Evolutionary conservation across 2,113 vertebrate species (phyloP), one percentile per base, ranked within the genome.

Genomic region (Oreochromis spilurus): DNA sequence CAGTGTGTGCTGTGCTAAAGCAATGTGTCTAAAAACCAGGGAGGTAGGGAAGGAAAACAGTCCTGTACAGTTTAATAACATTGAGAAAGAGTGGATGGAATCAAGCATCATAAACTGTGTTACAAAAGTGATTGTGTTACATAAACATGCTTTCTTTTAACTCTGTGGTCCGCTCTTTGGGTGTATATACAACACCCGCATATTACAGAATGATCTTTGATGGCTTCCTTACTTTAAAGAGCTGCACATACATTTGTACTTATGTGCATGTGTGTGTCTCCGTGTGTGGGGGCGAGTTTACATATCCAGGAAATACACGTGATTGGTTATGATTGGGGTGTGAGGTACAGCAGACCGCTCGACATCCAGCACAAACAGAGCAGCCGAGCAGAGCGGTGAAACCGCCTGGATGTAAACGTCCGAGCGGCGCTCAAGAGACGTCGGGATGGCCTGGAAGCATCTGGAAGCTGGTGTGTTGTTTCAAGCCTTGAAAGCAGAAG

Each of bases 381-480:
- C 53, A 67, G 53, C 45, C 31, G 50, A 70, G 54, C 70, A 29
- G 31, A 52, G 17, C 38, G 21, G 84, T 2, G 7, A 87, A 81
- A 26, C 17, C 26, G 54, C 7, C 75, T 81, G 43, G 65, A 87
- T 70, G 93, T 89, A 90, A 93, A 91, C 52, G 84, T 89, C 83
- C 43, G 19, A 82, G 89, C 36, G 43, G 52, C 43, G 48, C 86
- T 70, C 83, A 4, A 67, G 26, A 85, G 87, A 91, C 77, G 84
- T 88, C 84, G 54, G 89, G 85, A 81, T 55, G 81, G 84, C 80
- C 91, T 87, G 79, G 77, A 84, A 91, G 92, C 86, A 88, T 93
- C 93, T 94, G 91, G 92, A 91, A 85, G 91, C 86, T 43, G 88
- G 90, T 34, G 90, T 93, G 91, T 95, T 95, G 94, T 94, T 95